Percentiles rank a stretch among this genome's conserved stretches.
These are phyloP conservation scores for Myoxocephalus aenaeus DNA, from an alignment of 2,797 vertebrate species.

Conservation along the genomic window DNA sequence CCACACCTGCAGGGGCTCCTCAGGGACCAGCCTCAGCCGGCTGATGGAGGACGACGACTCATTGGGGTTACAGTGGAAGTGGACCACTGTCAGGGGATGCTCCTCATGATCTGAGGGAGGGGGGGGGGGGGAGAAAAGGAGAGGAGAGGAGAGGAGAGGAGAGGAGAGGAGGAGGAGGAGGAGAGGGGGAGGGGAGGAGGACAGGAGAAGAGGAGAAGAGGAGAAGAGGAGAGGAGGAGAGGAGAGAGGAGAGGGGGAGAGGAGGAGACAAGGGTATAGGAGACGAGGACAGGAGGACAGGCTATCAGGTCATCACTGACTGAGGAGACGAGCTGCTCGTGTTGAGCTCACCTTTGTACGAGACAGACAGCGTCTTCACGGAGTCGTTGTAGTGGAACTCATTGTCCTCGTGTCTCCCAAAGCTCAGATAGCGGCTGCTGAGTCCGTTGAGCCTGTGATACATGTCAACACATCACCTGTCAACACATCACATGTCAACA, in stretches of 20 bases:
- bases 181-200: no score
- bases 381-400: constrained; percentile 79
- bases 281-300: no score
- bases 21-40: constrained; percentile 39
- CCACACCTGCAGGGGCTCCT: constrained; percentile 76
- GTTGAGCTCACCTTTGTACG: constrained; percentile 76
- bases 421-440: constrained; percentile 68
- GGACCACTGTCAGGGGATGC: constrained; percentile 72
- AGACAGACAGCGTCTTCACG: constrained; percentile 76
- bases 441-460: constrained; percentile 40
- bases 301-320: not conserved
- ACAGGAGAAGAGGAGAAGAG: no score
- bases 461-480: not conserved
- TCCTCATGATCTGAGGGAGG: constrained; percentile 36
- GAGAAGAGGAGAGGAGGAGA: no score
- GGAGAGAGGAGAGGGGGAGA: no score
- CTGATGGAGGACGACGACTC: constrained; percentile 60
- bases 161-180: not conserved
- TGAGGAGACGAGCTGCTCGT: not conserved
- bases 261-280: no score
- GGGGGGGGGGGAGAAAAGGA: no score
- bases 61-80: constrained; percentile 81
- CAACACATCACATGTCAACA: no score
- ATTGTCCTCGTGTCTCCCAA: constrained; percentile 80
- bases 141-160: no score